Percentiles rank a stretch among this genome's conserved stretches.
phyloP scores from a whole-genome alignment of 2,797 vertebrate species.

The Neomorphus geoffroyi region DNA sequence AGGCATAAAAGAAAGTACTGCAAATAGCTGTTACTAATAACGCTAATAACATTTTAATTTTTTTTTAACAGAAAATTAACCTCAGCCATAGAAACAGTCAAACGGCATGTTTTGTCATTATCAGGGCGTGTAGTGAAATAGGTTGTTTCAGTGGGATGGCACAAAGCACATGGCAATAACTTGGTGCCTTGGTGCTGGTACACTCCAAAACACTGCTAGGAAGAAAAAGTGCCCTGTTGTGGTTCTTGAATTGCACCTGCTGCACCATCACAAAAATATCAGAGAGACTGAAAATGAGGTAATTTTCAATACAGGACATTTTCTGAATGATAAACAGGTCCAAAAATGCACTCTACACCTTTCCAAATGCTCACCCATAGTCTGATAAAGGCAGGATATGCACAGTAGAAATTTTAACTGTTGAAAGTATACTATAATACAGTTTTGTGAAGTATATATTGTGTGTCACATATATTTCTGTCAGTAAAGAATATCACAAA shows the following conservation, averaged over 20 bases:
- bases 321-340: neutral
- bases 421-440: neutral
- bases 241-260: neutral
- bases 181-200: rapidly evolving
- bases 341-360: neutral
- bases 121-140: rapidly evolving
- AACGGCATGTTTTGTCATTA: neutral
- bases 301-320: neutral
- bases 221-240: neutral
- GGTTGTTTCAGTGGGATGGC: rapidly evolving
- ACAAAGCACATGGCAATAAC: neutral
- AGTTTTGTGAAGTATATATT: neutral
- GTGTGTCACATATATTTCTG: neutral
- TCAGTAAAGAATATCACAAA: neutral
- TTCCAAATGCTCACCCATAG: neutral
- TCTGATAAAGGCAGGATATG: neutral
- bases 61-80: neutral
- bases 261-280: neutral
- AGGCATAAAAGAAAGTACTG: neutral
- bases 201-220: neutral
- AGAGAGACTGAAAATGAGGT: neutral
- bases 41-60: neutral
- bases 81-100: neutral
- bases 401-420: neutral
- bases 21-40: neutral